Evolutionary conservation across 1,140 invertebrate species (phyloP).

Genomic region (Dryas iulia): DNA sequence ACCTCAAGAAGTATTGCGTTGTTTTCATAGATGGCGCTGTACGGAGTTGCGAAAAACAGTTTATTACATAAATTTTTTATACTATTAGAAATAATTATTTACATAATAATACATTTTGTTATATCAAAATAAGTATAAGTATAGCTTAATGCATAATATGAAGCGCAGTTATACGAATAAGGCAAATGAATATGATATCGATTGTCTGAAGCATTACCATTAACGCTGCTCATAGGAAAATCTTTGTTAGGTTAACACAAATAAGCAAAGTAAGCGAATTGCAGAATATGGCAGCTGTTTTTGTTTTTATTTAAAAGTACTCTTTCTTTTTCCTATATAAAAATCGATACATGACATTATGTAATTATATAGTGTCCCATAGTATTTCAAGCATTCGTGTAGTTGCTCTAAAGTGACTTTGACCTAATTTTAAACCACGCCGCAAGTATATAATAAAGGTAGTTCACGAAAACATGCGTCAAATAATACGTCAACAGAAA

Average conservation of each 20-base stretch:
- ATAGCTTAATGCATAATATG: not conserved
- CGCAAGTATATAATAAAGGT: slow-evolving; percentile 2
- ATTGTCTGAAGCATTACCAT: not conserved
- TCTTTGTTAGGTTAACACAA: not conserved
- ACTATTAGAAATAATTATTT: not conserved
- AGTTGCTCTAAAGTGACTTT: slow-evolving; percentile 22
- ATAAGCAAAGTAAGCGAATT: not conserved
- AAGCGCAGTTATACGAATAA: not conserved
- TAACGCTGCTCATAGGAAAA: not conserved
- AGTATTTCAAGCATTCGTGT: slow-evolving; percentile 10
- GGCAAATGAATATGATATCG: not conserved
- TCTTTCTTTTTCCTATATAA: not conserved
- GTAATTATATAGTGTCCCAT: not conserved
- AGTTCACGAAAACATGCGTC: not conserved
- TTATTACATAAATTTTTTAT: not conserved
- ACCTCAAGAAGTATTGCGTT: not conserved
- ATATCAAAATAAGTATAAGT: not conserved
- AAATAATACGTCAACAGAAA: slow-evolving; percentile 24
- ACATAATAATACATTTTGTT: not conserved
- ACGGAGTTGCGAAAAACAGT: not conserved
- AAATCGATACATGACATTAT: not conserved
- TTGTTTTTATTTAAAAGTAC: not conserved
- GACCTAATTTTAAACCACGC: slow-evolving; percentile 16
- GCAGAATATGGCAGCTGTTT: not conserved
- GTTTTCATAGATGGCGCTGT: slow-evolving; percentile 1